A percentile compares a stretch with the other conserved stretches of the same genome.
Conservation (phyloP, 2,888 invertebrate genomes). For the Eristalis arbustorum region DNA sequence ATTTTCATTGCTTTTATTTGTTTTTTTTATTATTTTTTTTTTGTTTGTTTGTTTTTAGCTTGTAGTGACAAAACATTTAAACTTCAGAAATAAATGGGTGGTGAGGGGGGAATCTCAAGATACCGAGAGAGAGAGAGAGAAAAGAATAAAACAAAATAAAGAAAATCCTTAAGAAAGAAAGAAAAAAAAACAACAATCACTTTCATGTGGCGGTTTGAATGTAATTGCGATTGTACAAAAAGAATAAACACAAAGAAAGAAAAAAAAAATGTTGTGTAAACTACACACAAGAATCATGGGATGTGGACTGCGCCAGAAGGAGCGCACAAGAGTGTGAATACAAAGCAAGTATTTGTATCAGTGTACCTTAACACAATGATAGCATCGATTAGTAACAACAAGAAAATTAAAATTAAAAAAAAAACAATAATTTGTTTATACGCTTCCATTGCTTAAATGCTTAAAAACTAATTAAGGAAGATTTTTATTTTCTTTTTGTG, state of each 20-base stretch:
- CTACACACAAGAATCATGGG: slow-evolving; percentile 2
- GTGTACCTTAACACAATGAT: slow-evolving; percentile 20
- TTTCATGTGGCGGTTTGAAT: slow-evolving; percentile 17
- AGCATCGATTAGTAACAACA: slow-evolving; percentile 19
- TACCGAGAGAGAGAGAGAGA: slow-evolving; percentile 17
- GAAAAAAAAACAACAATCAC: slow-evolving; percentile 32
- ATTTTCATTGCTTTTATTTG: slow-evolving; percentile 51
- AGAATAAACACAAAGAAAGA: slow-evolving; percentile 16
- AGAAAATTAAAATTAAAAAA: slow-evolving; percentile 29
- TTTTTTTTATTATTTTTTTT: slow-evolving; percentile 32
- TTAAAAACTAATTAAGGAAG: slow-evolving; percentile 68
- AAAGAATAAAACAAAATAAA: no score
- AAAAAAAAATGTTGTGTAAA: slow-evolving; percentile 1
- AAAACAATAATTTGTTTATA: slow-evolving; percentile 41
- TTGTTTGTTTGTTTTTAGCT: slow-evolving; percentile 42
- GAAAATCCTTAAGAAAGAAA: not conserved
- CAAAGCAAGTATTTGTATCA: slow-evolving; percentile 7
- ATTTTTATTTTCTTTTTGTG: slow-evolving; percentile 19
- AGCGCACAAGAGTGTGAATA: not conserved
- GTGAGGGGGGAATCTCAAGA: not conserved
- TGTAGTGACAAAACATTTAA: slow-evolving; percentile 40
- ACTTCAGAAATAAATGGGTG: slow-evolving; percentile 34
- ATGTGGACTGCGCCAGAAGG: not conserved
- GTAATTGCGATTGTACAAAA: not conserved
- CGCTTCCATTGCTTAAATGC: slow-evolving; percentile 63